Percentiles rank a stretch among this genome's conserved stretches.
phyloP scores from a whole-genome alignment of 2,113 vertebrate genomes.

The Corvus hawaiiensis region DNA sequence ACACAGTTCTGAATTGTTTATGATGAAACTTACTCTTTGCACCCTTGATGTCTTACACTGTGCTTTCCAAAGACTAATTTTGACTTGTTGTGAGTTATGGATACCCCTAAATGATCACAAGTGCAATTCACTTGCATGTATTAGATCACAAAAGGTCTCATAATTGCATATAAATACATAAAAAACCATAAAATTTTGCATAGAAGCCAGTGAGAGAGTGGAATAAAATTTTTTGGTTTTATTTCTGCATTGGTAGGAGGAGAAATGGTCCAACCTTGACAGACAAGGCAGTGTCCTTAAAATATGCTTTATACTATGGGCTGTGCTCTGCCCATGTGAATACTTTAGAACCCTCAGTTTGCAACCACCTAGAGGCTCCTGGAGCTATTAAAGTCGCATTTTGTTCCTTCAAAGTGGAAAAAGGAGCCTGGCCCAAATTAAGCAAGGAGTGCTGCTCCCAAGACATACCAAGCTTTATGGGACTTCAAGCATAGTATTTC shows the following conservation, averaged over 20 bases:
- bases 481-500: conserved; percentile 72
- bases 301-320: not conserved
- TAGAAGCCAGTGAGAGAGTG: not conserved
- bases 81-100: not conserved
- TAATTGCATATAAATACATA: not conserved
- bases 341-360: conserved; percentile 8
- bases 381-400: conserved; percentile 63
- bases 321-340: not conserved
- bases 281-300: not conserved
- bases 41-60: not conserved
- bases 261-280: not conserved
- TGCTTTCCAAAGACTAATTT: not conserved
- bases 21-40: not conserved
- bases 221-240: not conserved
- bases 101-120: not conserved
- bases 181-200: not conserved
- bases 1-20: not conserved
- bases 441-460: conserved; percentile 63
- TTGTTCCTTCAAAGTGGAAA: conserved; percentile 73
- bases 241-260: not conserved
- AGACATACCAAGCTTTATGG: conserved; percentile 76
- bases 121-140: not conserved
- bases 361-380: conserved; percentile 47
- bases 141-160: not conserved
- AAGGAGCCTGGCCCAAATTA: conserved; percentile 75